Conservation (phyloP, 2,888 invertebrate species). For the Lordiphosa andalusiaca region DNA sequence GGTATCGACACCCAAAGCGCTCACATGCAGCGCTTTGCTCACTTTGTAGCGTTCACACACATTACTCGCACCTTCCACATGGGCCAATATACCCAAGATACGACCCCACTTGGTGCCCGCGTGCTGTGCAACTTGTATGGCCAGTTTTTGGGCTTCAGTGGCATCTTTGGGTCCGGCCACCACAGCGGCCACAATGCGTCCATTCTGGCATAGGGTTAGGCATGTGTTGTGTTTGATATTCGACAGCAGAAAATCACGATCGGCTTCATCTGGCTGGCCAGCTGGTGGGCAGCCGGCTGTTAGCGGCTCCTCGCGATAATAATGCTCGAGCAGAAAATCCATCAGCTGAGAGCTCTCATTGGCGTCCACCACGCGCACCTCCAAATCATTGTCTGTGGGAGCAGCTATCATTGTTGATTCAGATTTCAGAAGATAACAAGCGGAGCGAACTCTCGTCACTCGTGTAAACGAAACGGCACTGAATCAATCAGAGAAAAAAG, state of each 20-base stretch:
- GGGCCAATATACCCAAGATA: conserved; percentile 62
- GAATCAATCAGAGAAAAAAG: too few relatives aligned
- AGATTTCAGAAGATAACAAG: too few relatives aligned
- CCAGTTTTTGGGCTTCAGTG: conserved; percentile 53
- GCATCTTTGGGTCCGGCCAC: conserved; percentile 72
- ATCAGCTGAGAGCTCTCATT: conserved; percentile 62
- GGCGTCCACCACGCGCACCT: conserved; percentile 44
- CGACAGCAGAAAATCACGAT: conserved; percentile 68
- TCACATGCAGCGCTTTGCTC: conserved; percentile 66
- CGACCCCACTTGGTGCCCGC: conserved; percentile 72
- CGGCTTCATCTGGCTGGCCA: conserved; percentile 53
- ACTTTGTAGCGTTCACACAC: conserved; percentile 63
- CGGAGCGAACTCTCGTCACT: too few relatives aligned
- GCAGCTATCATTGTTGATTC: not conserved
- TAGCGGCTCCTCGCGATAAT: conserved; percentile 77
- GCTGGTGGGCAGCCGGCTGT: conserved; percentile 67
- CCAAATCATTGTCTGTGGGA: conserved; percentile 3
- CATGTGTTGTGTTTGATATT: conserved; percentile 64
- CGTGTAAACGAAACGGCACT: too few relatives aligned
- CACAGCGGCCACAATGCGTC: conserved; percentile 64
- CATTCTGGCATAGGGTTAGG: conserved; percentile 41
- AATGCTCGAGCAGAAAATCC: conserved; percentile 68
- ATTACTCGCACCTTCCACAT: conserved; percentile 68
- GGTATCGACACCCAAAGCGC: conserved; percentile 72
- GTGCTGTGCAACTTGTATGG: conserved; percentile 49